Percentiles rank a stretch among this genome's conserved stretches.
Evolutionary conservation across 2,113 vertebrate genomes (phyloP).

Genomic region (Cathartes aura): DNA sequence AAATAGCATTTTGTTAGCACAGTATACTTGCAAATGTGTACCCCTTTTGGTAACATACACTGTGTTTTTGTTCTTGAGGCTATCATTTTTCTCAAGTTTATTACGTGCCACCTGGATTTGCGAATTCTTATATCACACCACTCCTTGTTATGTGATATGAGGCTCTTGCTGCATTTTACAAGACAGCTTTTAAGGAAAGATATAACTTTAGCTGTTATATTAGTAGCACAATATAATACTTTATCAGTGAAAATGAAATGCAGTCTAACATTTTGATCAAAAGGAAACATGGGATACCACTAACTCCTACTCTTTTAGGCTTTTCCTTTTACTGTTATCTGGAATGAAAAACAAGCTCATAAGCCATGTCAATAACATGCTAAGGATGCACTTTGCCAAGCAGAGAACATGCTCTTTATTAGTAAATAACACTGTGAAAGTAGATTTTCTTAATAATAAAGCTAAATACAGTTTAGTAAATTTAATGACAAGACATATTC

Average conservation of each 20-base stretch:
- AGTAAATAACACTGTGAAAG: conserved; percentile 32
- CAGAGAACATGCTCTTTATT: conserved; percentile 71
- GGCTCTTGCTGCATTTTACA: not conserved
- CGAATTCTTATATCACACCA: conserved; percentile 7
- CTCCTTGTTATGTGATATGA: not conserved
- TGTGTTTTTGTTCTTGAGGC: not conserved
- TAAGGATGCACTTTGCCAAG: conserved; percentile 66
- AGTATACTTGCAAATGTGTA: not conserved
- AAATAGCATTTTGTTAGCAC: not conserved
- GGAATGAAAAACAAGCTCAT: conserved; percentile 26
- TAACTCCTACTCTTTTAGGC: not conserved
- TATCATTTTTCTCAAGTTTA: not conserved
- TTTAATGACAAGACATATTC: not conserved
- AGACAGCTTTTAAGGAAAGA: conserved; percentile 15
- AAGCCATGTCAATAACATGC: conserved; percentile 61
- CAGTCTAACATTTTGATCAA: not conserved
- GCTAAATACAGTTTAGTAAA: conserved; percentile 20
- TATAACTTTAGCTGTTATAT: not conserved
- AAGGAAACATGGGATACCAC: not conserved
- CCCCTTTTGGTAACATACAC: not conserved
- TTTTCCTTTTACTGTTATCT: not conserved
- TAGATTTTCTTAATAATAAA: conserved; percentile 3
- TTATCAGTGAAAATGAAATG: not conserved
- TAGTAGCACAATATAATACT: not conserved
- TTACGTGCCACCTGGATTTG: conserved; percentile 4